Percentiles rank a stretch among this genome's conserved stretches.
Conservation (phyloP, 2,888 invertebrate genomes). For the Drosophila atripex region DNA sequence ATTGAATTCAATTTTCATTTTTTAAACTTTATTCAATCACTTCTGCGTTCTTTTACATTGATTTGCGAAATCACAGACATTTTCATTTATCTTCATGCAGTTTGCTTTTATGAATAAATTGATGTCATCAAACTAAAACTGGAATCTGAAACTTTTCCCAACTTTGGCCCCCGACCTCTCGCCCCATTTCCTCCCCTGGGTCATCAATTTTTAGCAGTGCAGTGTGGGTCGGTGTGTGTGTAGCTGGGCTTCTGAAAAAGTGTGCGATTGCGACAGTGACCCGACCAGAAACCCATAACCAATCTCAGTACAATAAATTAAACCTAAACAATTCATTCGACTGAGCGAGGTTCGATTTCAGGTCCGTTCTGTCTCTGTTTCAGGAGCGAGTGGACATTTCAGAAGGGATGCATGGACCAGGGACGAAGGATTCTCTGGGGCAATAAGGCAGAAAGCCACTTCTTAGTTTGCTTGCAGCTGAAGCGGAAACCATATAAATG, state of each 20-base stretch:
- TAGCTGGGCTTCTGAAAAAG: neutral
- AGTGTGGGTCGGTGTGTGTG: neutral
- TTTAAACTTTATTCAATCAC: neutral
- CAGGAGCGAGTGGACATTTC: constrained; percentile 23
- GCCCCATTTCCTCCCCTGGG: neutral
- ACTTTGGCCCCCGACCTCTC: constrained; percentile 27
- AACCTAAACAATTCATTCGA: constrained; percentile 71
- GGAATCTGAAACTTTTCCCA: constrained; percentile 33
- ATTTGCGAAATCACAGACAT: constrained; percentile 13
- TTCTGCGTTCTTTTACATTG: neutral
- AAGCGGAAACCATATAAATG: constrained; percentile 79
- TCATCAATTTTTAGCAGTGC: constrained; percentile 25
- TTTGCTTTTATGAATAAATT: constrained; percentile 36
- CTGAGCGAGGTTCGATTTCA: constrained; percentile 31
- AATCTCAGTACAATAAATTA: constrained; percentile 68
- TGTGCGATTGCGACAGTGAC: constrained; percentile 17
- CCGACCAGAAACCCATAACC: constrained; percentile 38
- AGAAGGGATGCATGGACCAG: neutral
- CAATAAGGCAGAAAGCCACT: constrained; percentile 73
- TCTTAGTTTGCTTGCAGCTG: constrained; percentile 73
- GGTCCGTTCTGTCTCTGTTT: constrained; percentile 14
- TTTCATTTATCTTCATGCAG: constrained; percentile 34
- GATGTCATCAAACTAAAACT: constrained; percentile 30
- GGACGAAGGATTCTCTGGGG: constrained; percentile 37
- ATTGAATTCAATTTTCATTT: constrained; percentile 14